These are phyloP conservation scores for Brachionichthys hirsutus DNA, from an alignment of 2,113 vertebrate species.

Conservation along the genomic window DNA sequence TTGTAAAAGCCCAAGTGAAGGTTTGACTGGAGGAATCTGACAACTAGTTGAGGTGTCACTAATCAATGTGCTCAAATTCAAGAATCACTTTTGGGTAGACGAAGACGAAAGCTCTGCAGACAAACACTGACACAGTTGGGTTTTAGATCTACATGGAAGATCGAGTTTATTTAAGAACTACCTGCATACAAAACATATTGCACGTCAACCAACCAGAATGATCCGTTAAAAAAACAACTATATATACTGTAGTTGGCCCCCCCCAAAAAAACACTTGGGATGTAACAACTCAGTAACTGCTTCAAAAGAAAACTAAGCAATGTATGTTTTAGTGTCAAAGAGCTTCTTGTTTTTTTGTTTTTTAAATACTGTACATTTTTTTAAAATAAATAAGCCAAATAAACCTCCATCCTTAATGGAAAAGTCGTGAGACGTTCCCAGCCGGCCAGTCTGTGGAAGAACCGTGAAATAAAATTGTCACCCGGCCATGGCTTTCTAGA, in stretches of 20 bases:
- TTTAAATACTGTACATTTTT: conserved; percentile 99
- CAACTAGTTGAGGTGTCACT: no score
- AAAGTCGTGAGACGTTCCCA: conserved; percentile 91
- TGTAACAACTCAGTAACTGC: conserved; percentile 95
- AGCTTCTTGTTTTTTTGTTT: conserved; percentile 86
- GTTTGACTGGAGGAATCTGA: no score
- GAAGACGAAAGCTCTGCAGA: neutral
- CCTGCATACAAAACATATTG: conserved; percentile 99
- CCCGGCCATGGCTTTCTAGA: conserved; percentile 45
- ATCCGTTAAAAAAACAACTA: conserved; percentile 82
- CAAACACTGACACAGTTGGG: conserved; percentile 14
- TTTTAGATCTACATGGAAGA: conserved; percentile 92
- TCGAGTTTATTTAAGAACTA: conserved; percentile 99
- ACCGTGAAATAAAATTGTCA: conserved; percentile 54
- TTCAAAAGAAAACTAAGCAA: conserved; percentile 83
- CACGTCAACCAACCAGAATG: conserved; percentile 99
- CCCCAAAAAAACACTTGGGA: conserved; percentile 90
- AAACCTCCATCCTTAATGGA: conserved; percentile 85
- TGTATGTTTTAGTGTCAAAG: conserved; percentile 89
- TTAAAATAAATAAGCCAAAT: conserved; percentile 99
- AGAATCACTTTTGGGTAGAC: no score
- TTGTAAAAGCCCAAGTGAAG: no score
- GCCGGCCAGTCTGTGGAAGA: conserved; percentile 87
- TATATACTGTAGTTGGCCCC: conserved; percentile 72
- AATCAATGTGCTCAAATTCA: no score